A percentile compares a stretch with the other conserved stretches of the same genome.
phyloP scores from a whole-genome alignment of 2,113 vertebrate species.

The Otus sunia region DNA sequence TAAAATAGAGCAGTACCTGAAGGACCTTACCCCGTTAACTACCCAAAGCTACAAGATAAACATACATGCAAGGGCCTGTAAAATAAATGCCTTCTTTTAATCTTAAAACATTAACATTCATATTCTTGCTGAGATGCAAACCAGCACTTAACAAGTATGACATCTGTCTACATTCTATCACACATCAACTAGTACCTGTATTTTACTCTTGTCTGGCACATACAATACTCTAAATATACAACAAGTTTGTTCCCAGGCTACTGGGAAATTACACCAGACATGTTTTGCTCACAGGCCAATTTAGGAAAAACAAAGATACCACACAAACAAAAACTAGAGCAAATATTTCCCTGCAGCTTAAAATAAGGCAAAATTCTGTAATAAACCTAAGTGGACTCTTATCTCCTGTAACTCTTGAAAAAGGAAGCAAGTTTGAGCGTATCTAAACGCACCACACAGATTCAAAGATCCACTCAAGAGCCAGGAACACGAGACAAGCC shows the following conservation, averaged over 20 bases:
- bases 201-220: not conserved
- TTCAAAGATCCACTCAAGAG: not conserved
- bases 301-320: slow-evolving; percentile 32
- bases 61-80: not conserved
- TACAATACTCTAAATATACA: not conserved
- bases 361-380: not conserved
- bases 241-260: not conserved
- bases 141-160: not conserved
- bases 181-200: not conserved
- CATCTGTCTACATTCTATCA: not conserved
- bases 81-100: not conserved
- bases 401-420: not conserved
- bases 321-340: not conserved
- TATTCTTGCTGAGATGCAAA: not conserved
- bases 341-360: not conserved
- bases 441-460: not conserved
- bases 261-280: slow-evolving; percentile 14
- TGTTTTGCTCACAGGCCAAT: not conserved
- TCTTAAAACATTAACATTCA: not conserved
- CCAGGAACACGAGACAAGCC: not conserved
- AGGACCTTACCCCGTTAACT: not conserved
- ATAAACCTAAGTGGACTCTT: not conserved
- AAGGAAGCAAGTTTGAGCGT: not conserved
- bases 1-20: not conserved
- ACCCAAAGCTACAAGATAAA: not conserved